Evolutionary conservation across 2,888 invertebrate genomes (phyloP).

Genomic region (Drosophila ezoana): DNA sequence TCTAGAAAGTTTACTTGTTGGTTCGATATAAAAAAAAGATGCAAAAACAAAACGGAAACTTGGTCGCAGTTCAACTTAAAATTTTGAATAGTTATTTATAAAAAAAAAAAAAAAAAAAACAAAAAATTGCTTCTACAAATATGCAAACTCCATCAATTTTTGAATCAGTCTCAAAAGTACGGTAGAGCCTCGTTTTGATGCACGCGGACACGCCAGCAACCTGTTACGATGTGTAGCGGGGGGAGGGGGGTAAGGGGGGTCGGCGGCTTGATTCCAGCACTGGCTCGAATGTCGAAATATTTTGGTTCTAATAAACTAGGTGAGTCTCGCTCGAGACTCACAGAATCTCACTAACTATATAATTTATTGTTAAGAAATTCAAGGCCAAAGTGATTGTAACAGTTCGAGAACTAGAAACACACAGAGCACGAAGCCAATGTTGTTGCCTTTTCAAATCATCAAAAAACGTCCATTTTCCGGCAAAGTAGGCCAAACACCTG

Average conservation of each 20-base stretch:
- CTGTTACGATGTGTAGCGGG: background rate
- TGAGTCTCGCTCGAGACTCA: slow-evolving; percentile 25
- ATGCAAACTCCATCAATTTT: slow-evolving; percentile 31
- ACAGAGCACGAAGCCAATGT: background rate
- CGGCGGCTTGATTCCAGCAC: background rate
- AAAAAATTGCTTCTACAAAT: slow-evolving; percentile 9
- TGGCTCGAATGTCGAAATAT: slow-evolving; percentile 2
- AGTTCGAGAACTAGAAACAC: background rate
- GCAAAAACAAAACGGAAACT: slow-evolving; percentile 1
- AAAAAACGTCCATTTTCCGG: too few species aligned
- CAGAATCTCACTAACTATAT: slow-evolving; percentile 10
- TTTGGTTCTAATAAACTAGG: background rate
- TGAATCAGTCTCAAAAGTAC: background rate
- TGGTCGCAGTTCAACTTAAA: slow-evolving; percentile 18
- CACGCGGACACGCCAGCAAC: background rate
- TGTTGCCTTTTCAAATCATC: background rate
- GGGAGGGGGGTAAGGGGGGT: background rate
- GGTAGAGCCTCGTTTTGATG: background rate
- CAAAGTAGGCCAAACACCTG: slow-evolving; percentile 1
- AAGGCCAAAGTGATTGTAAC: slow-evolving; percentile 32
- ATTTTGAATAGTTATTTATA: slow-evolving; percentile 21
- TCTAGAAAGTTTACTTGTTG: slow-evolving; percentile 3
- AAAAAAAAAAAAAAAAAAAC: slow-evolving; percentile 19
- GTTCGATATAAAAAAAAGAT: slow-evolving; percentile 22
- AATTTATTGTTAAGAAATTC: slow-evolving; percentile 11